Evolutionary conservation across 2,888 invertebrate genomes (phyloP).

Genomic region (Crocallis elinguaria): DNA sequence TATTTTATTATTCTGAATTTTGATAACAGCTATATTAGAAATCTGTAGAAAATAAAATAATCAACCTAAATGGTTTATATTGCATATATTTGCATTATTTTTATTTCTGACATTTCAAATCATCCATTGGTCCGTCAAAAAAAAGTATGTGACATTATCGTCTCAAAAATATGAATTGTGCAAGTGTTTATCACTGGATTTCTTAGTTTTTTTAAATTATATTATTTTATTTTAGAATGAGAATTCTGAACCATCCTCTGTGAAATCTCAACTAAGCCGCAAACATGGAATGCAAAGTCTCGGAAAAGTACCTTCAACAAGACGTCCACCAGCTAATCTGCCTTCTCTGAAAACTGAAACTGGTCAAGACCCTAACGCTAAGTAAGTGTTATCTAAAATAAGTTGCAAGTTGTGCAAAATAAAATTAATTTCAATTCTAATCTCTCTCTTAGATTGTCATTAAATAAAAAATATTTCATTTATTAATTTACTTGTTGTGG

Average conservation of each 20-base stretch:
- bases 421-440: too few relatives aligned
- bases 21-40: too few relatives aligned
- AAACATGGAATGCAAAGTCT: constrained; percentile 99
- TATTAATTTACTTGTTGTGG: too few relatives aligned
- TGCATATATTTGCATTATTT: too few relatives aligned
- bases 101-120: too few relatives aligned
- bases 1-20: too few relatives aligned
- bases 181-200: background rate
- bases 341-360: constrained; percentile 99
- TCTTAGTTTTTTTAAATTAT: background rate
- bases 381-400: constrained; percentile 56
- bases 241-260: constrained; percentile 94
- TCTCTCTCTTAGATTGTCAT: background rate
- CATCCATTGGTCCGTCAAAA: too few relatives aligned
- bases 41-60: too few relatives aligned
- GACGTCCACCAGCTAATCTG: constrained; percentile 99
- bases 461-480: too few relatives aligned
- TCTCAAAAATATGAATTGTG: background rate
- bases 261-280: constrained; percentile 95
- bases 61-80: too few relatives aligned
- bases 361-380: constrained; percentile 79
- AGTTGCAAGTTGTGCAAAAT: too few relatives aligned
- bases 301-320: constrained; percentile 99
- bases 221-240: constrained; percentile 86
- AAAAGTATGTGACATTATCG: too few relatives aligned